Conservation (phyloP, 2,113 vertebrate species). For the Gymnocephalus cernua region DNA sequence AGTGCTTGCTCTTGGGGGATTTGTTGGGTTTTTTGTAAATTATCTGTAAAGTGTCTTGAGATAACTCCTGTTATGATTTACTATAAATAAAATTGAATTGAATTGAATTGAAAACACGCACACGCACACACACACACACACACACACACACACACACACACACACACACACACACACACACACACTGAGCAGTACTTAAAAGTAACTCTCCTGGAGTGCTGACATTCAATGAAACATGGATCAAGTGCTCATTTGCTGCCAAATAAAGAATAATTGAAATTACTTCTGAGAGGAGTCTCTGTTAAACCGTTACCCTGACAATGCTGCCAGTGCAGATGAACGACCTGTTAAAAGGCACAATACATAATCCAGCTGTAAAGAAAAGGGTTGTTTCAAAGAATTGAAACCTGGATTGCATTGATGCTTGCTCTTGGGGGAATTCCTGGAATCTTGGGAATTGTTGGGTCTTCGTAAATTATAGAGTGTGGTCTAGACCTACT, state of each 20-base stretch:
- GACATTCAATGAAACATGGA: constrained; percentile 23
- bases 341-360: background rate
- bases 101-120: no score
- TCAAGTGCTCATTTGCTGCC: constrained; percentile 1
- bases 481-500: no score
- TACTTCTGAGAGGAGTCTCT: background rate
- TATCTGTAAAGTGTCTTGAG: no score
- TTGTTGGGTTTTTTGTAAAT: no score
- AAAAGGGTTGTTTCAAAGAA: background rate
- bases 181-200: background rate
- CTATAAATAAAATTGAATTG: no score
- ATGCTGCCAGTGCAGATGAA: background rate
- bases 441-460: no score
- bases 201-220: background rate
- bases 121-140: background rate
- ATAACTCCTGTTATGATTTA: no score
- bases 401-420: no score
- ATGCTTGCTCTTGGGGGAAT: no score
- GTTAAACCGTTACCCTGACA: background rate
- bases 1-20: no score
- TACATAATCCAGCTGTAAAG: background rate
- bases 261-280: background rate
- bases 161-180: background rate
- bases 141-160: background rate
- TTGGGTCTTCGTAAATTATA: no score